A percentile compares a stretch with the other conserved stretches of the same genome.
These are phyloP conservation scores for Sycophila texana DNA, from an alignment of 2,888 invertebrate genomes.

Conservation along the genomic window DNA sequence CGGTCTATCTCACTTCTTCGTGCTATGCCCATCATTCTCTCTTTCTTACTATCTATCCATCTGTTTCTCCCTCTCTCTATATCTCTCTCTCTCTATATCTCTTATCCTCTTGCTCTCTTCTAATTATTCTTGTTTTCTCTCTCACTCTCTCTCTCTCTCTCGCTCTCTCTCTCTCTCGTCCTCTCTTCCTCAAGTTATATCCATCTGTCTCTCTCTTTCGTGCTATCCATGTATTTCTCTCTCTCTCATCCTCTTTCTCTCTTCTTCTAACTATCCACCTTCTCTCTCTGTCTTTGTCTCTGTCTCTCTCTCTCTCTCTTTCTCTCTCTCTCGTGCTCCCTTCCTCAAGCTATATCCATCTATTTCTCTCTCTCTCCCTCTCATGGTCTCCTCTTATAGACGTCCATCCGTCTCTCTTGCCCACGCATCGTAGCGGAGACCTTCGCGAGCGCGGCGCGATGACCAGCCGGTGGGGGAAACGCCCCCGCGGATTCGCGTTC, in stretches of 20 bases:
- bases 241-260: no score
- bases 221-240: no score
- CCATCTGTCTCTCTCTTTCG: conserved; percentile 11
- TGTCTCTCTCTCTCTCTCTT: no score
- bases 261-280: no score
- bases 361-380: conserved; percentile 17
- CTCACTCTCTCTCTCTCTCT: no score
- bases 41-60: no score
- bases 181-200: neutral
- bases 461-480: neutral
- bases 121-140: neutral
- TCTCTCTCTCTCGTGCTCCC: neutral
- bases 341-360: neutral
- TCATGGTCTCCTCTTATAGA: neutral
- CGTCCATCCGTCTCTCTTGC: neutral
- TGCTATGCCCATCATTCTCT: no score
- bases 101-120: no score
- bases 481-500: conserved; percentile 3
- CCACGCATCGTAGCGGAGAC: conserved; percentile 40
- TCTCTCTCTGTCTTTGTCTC: neutral
- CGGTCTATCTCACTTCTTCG: neutral
- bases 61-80: no score
- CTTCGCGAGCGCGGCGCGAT: conserved; percentile 26
- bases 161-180: no score
- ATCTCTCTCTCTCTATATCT: no score